Evolutionary conservation across 2,113 vertebrate genomes (phyloP), one percentile per base, ranked within the genome.

Genomic region (Acanthisitta chloris): DNA sequence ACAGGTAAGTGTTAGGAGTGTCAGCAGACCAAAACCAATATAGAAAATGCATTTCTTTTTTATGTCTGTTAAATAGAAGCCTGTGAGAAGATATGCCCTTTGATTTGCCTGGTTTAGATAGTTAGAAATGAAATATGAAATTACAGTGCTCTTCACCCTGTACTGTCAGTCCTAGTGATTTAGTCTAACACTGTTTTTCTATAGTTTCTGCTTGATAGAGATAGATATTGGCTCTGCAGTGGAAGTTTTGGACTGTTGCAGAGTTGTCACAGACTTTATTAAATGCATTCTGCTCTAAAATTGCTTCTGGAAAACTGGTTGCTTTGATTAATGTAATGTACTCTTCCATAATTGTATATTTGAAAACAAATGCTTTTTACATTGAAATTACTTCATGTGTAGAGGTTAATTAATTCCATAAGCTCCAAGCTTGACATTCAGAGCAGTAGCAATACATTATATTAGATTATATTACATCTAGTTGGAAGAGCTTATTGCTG

Each of bases 331-430:
- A 86, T 81, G 25, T 78, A 83, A 91, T 92, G 49, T 45, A 33
- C 12, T 89, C 58, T 91, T 86, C 34, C 25, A 49, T 96, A 91
- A 93, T 57, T 94, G 54, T 62, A 13, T 87, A 62, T 73, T 87
- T 95, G 64, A 83, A 92, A 94, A 88, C 12, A 74, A 59, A 79
- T n/a, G 26, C 17, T 81, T 94, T 95, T 90, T 81, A 54, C 31
- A 23, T 54, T 80, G n/a, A 34, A 88, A 42, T 88, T 16, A 8
- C n/a, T 48, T 87, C 48, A 87, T 40, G 17, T 59, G 8, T 69
- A 18, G 42, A 9, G 3, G 17, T 74, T 91, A 81, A 64, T 55
- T 82, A 82, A 77, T 74, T 86, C 55, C 33, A 34, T 71, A 66
- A 85, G 38, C 58, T 71, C 17, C 24, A 86, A 73, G 40, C 16